Evolutionary conservation across 37 sponge, comb jelly and placozoan genomes (phyloP).

Genomic region (Amphimedon queenslandica): DNA sequence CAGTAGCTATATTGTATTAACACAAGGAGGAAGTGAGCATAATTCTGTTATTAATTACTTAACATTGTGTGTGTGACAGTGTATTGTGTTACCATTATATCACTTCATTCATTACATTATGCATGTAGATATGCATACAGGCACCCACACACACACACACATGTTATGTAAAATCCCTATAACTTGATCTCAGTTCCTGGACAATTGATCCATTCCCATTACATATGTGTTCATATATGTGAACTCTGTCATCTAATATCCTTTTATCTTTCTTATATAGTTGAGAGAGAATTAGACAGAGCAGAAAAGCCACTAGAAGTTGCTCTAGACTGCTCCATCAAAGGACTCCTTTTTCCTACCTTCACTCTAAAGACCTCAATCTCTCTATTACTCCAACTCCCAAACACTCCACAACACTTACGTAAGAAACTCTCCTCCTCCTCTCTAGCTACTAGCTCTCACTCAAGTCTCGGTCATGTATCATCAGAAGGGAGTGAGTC

Average conservation of each 20-base stretch:
- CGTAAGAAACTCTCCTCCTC: constrained; percentile 8
- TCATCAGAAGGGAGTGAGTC: constrained; percentile 14
- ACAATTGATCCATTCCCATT: no score
- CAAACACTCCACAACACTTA: not conserved
- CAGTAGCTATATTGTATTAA: constrained; percentile 24
- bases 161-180: no score
- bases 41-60: no score
- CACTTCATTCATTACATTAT: no score
- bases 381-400: not conserved
- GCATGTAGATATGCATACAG: no score
- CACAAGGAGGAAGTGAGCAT: constrained; percentile 33
- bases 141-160: no score
- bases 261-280: constrained; percentile 27
- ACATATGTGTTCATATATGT: no score
- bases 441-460: not conserved
- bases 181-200: no score
- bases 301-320: constrained; percentile 56
- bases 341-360: constrained; percentile 32
- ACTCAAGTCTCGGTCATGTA: constrained; percentile 5
- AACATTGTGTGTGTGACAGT: no score
- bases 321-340: constrained; percentile 43
- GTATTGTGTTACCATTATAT: no score
- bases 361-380: constrained; percentile 32
- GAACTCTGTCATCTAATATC: no score
- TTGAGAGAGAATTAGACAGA: constrained; percentile 50